phyloP scores from a whole-genome alignment of 35 echinoderm and acorn worm species.

The Stichopus chloronotus region DNA sequence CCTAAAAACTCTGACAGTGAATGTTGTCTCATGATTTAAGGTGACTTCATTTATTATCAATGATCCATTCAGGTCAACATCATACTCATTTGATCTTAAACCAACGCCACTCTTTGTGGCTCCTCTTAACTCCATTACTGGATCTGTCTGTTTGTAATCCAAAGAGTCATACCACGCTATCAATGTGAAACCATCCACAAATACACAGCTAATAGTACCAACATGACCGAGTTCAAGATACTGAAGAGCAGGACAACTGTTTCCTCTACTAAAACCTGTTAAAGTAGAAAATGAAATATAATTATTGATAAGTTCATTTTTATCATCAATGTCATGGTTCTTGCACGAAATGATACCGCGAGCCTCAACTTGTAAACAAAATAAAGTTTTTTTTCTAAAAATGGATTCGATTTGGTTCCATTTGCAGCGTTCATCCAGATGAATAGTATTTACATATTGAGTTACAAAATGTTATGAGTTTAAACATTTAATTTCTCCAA shows the following conservation, averaged over 20 bases:
- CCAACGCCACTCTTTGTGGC: background rate
- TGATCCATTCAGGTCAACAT: conserved; percentile 13
- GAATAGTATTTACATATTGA: no score
- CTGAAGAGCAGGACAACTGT: background rate
- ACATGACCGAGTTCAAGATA: background rate
- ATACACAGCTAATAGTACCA: background rate
- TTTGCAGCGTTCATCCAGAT: no score
- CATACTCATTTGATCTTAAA: background rate
- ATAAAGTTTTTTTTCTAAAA: no score
- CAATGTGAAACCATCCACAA: background rate
- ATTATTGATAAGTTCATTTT: no score
- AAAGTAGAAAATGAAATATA: background rate
- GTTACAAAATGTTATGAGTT: no score
- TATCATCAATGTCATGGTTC: no score
- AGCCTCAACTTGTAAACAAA: no score
- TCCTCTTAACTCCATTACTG: conserved; percentile 13
- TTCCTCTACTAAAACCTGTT: background rate
- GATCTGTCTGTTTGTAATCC: background rate
- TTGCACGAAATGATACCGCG: no score
- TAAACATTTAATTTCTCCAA: no score
- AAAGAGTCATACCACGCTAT: conserved; percentile 4
- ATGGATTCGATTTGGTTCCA: no score
- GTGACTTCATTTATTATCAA: conserved; percentile 6
- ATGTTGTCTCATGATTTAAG: background rate
- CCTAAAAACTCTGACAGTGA: background rate